These are phyloP conservation scores for Macrobrachium nipponense DNA, from an alignment of 1,140 invertebrate species.

Conservation along the genomic window DNA sequence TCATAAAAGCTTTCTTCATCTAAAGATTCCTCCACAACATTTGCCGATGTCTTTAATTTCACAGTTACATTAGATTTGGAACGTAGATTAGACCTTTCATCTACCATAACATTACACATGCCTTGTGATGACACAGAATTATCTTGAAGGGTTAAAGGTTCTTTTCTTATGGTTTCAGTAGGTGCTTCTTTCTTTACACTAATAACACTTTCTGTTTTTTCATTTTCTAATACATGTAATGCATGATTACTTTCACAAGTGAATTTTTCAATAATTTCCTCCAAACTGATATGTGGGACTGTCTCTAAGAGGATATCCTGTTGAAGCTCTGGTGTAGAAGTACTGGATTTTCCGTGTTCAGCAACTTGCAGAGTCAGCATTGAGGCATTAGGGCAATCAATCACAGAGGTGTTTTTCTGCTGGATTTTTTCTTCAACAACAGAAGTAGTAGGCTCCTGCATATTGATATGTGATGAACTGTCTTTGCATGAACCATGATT, in stretches of 20 bases:
- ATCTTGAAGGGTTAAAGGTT: too few relatives aligned
- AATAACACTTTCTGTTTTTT: not conserved
- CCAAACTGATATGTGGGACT: conserved; percentile 45
- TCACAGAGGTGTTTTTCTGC: not conserved
- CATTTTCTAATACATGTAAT: conserved; percentile 4
- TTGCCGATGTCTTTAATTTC: too few relatives aligned
- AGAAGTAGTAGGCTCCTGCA: not conserved
- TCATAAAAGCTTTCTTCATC: conserved; percentile 51
- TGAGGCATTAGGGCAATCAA: not conserved
- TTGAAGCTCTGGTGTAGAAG: not conserved
- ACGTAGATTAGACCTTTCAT: not conserved
- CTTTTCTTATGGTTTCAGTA: too few relatives aligned
- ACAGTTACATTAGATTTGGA: not conserved
- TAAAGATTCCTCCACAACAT: not conserved
- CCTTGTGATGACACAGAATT: too few relatives aligned
- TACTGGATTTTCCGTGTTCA: not conserved
- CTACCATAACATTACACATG: not conserved
- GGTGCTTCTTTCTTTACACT: not conserved
- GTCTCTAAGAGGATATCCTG: conserved; percentile 14
- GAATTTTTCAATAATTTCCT: conserved; percentile 55
- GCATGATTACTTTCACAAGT: conserved; percentile 12
- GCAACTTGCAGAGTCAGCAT: conserved; percentile 6
- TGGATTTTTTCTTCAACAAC: not conserved
- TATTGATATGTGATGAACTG: too few relatives aligned
- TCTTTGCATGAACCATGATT: too few relatives aligned